Evolutionary conservation across 2,797 vertebrate species (phyloP).

Genomic region (Notoglanidium macrostoma): DNA sequence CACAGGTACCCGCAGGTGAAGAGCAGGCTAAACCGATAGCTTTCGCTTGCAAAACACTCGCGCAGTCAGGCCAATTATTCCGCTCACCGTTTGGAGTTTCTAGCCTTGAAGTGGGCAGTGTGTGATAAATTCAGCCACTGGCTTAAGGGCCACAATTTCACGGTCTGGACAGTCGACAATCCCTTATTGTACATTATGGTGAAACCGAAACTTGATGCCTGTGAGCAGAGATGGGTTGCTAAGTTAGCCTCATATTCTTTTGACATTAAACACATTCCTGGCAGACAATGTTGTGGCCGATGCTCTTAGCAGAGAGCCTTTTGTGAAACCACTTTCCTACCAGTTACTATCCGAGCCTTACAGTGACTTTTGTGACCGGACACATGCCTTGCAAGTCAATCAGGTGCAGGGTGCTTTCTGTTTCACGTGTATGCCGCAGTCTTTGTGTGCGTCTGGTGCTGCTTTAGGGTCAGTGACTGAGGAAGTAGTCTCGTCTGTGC

Average conservation of each 20-base stretch:
- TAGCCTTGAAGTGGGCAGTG: not conserved
- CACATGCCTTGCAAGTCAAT: too few species aligned
- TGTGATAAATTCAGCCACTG: not conserved
- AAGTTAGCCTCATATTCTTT: not conserved
- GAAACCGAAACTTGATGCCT: not conserved
- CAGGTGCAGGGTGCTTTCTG: too few species aligned
- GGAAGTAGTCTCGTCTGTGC: too few species aligned
- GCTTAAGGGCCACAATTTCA: not conserved
- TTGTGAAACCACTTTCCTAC: not conserved
- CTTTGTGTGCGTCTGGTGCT: too few species aligned
- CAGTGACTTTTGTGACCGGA: too few species aligned
- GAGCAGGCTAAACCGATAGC: too few species aligned
- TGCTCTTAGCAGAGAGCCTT: slow-evolving; percentile 22
- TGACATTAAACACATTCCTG: not conserved
- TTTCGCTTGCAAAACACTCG: too few species aligned
- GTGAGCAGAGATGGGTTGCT: slow-evolving; percentile 9
- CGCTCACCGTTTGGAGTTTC: not conserved
- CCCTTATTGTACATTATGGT: not conserved
- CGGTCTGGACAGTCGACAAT: not conserved
- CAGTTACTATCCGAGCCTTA: too few species aligned
- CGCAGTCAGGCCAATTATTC: not conserved
- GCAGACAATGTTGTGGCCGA: not conserved
- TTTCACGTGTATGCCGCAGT: too few species aligned
- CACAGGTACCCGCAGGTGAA: too few species aligned
- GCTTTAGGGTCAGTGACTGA: too few species aligned